phyloP scores from a whole-genome alignment of 2,888 invertebrate species.

The Cynaeus angustus region DNA sequence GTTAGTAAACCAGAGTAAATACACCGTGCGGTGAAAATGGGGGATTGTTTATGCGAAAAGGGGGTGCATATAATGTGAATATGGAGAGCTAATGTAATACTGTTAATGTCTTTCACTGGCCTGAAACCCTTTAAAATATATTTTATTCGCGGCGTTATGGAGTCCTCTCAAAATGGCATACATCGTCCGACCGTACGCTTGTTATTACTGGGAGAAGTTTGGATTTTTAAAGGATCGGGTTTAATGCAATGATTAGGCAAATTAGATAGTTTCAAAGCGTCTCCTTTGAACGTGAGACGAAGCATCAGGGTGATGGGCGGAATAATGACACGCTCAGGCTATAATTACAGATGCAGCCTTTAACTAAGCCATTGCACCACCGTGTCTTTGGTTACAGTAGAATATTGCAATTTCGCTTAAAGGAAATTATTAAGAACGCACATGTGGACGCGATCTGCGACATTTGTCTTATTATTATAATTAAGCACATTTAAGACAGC shows the following conservation, averaged over 20 bases:
- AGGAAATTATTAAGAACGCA: constrained; percentile 20
- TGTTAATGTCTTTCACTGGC: constrained; percentile 49
- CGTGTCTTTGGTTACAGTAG: constrained; percentile 31
- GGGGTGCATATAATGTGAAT: constrained; percentile 52
- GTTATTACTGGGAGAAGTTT: constrained; percentile 9
- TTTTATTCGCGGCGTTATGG: constrained; percentile 22
- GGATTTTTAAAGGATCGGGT: constrained; percentile 32
- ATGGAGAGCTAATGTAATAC: constrained; percentile 52
- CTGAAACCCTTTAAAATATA: constrained; percentile 49
- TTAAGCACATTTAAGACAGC: constrained; percentile 13
- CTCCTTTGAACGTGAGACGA: constrained; percentile 37
- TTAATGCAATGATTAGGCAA: constrained; percentile 44
- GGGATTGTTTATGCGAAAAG: constrained; percentile 58
- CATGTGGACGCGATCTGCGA: constrained; percentile 7
- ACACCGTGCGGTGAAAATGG: constrained; percentile 56
- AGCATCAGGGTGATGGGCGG: constrained; percentile 39
- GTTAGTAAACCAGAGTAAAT: constrained; percentile 60
- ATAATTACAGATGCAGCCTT: constrained; percentile 45
- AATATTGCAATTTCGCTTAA: constrained; percentile 26
- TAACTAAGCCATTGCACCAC: constrained; percentile 40
- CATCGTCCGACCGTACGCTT: not conserved
- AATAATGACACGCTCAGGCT: constrained; percentile 37
- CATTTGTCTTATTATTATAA: constrained; percentile 11
- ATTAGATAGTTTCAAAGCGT: constrained; percentile 44
- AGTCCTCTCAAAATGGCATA: constrained; percentile 6